phyloP scores from a whole-genome alignment of 2,888 invertebrate genomes.

The Hymenopus coronatus region DNA sequence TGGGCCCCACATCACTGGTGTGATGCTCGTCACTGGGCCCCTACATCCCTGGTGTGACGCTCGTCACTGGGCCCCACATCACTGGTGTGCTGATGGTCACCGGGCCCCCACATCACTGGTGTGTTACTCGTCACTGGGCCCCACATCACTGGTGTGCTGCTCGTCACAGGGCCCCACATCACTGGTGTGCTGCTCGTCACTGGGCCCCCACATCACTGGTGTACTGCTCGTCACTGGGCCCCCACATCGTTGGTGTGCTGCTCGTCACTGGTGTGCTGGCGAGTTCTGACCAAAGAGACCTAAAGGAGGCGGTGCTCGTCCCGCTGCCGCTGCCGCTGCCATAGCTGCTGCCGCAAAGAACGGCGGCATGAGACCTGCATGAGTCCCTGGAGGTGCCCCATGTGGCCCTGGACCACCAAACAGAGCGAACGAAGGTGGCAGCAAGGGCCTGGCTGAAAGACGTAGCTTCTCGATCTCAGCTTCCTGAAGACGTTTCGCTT shows the following conservation, averaged over 20 bases:
- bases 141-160: too few species aligned
- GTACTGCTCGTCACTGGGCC: background rate
- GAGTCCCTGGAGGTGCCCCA: conserved; percentile 38
- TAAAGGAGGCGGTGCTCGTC: conserved; percentile 12
- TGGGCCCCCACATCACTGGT: too few species aligned
- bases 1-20: too few species aligned
- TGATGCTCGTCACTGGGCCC: too few species aligned
- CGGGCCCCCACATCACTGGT: too few species aligned
- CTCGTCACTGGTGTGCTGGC: background rate
- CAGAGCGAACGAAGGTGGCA: conserved; percentile 50
- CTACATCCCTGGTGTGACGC: too few species aligned
- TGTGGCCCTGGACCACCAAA: conserved; percentile 41
- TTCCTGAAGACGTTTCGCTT: conserved; percentile 94
- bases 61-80: too few species aligned
- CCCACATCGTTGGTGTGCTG: background rate
- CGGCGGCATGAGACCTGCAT: conserved; percentile 52
- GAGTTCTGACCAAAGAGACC: background rate
- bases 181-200: too few species aligned
- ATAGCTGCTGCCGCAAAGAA: conserved; percentile 61
- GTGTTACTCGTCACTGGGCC: too few species aligned
- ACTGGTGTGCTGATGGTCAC: too few species aligned
- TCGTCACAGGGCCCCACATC: too few species aligned
- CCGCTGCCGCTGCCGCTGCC: conserved; percentile 54
- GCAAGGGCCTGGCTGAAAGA: conserved; percentile 57
- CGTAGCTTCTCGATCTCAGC: conserved; percentile 92